Evolutionary conservation across 2,113 vertebrate species (phyloP), one percentile per base, ranked within the genome.

Genomic region (Upupa epops): DNA sequence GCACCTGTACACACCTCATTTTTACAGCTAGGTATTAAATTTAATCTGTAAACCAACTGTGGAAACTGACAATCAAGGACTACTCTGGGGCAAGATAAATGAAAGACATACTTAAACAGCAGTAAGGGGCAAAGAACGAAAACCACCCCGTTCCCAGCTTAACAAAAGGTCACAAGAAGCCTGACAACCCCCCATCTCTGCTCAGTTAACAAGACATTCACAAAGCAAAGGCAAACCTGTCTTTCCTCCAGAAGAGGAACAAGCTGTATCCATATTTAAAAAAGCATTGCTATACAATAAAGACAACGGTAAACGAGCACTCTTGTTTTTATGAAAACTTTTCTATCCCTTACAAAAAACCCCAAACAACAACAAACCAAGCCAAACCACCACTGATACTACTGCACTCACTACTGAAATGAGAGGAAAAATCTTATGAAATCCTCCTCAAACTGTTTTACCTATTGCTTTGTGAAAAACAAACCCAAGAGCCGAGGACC

Each of bases 321-420:
- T 58, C 13, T 42, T 26, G 13, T 51, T 73, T 76, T 77, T 70
- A 91, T 25, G 36, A 76, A 89, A 65, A 45, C 29, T n/a, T 80
- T 19, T 17, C 56, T 68, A 46, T 19, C 22, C 0, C 0, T 48
- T n/a, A 63, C 48, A 31, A 31, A 5, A 5, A 2, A 7, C 11
- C 14, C 60, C 3, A 42, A 7, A 63, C 19, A 72, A 9, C 74
- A 58, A n/a, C 19, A 45, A 46, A 73, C 36, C 28, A 80, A 8
- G 58, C 34, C 34, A 21, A 79, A 73, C n/a, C 32, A 88, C 48
- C 40, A 55, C 28, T 73, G 46, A 73, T 31, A 72, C 13, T 59
- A 85, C 19, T 82, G 72, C 6, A 13, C 22, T 70, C 19, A n/a
- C 29, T 71, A 40, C 7, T 45, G 34, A 37, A 78, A 46, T 65